Percentiles rank a stretch among this genome's conserved stretches.
phyloP scores from a whole-genome alignment of 1,140 invertebrate genomes.

The Pteromalus puparum region DNA sequence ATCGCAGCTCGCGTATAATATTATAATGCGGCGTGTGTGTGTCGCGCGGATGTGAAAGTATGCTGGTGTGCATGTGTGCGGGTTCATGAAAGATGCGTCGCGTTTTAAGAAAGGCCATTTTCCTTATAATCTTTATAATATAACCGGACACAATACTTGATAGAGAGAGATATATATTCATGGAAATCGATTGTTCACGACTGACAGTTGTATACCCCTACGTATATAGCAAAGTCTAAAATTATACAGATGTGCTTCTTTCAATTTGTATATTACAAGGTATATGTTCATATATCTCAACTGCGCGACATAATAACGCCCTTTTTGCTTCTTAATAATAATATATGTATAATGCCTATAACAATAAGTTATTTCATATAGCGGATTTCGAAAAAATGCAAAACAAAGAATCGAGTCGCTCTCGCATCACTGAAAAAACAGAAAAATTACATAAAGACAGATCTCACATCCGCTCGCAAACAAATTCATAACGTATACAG shows the following conservation, averaged over 20 bases:
- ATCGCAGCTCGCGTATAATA: not conserved
- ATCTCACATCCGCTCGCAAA: too few relatives aligned
- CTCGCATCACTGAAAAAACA: too few relatives aligned
- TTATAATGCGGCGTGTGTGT: not conserved
- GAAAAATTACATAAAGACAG: too few relatives aligned
- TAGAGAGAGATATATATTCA: not conserved
- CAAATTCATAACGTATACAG: too few relatives aligned
- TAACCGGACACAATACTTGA: not conserved
- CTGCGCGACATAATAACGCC: not conserved
- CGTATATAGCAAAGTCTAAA: not conserved
- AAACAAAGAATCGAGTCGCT: too few relatives aligned
- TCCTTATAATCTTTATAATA: slow-evolving; percentile 21
- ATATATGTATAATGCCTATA: too few relatives aligned
- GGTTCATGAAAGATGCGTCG: slow-evolving; percentile 12
- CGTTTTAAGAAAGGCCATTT: slow-evolving; percentile 40
- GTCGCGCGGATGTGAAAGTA: not conserved
- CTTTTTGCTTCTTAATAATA: too few relatives aligned
- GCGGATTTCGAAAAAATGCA: too few relatives aligned
- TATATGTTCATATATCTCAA: not conserved
- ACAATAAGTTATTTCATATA: too few relatives aligned
- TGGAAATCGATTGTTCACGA: slow-evolving; percentile 27
- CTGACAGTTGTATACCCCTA: not conserved
- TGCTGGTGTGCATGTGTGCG: not conserved
- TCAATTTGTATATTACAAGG: slow-evolving; percentile 9
- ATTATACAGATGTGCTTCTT: not conserved